Percentiles rank a stretch among this genome's conserved stretches.
Conservation (phyloP, 2,113 vertebrate species). For the Chloropsis cyanopogon region DNA sequence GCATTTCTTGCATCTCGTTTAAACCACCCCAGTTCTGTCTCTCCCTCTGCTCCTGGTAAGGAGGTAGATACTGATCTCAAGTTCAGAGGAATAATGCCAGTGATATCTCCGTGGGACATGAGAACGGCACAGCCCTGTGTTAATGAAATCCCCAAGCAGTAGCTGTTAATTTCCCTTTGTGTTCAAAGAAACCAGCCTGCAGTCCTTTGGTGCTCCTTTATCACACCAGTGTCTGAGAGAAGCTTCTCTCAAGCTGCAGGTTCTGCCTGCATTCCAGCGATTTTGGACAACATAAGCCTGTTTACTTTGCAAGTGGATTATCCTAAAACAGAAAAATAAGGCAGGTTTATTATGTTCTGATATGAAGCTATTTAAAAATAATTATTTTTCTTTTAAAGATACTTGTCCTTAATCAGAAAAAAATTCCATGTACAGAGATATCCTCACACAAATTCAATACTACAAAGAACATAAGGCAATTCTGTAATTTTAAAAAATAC, state of each 20-base stretch:
- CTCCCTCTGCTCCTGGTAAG: neutral
- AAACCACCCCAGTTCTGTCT: neutral
- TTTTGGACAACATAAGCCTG: neutral
- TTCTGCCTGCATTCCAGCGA: neutral
- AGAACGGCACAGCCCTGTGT: neutral
- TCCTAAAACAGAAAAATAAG: neutral
- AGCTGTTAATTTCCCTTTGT: neutral
- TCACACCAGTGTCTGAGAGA: neutral
- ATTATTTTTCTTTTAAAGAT: neutral
- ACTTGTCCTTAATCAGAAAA: neutral
- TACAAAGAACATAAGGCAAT: neutral
- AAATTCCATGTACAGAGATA: neutral
- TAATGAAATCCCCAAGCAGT: neutral
- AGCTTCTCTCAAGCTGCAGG: neutral
- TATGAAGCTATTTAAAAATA: neutral
- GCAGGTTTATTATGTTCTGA: neutral
- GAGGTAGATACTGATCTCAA: conserved; percentile 4
- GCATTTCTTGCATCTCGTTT: neutral
- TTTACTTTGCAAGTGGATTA: neutral
- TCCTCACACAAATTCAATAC: neutral
- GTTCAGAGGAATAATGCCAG: neutral
- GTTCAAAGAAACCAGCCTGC: neutral
- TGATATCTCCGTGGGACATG: neutral
- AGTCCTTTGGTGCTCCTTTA: neutral
- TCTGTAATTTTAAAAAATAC: neutral